phyloP scores from a whole-genome alignment of 2,888 invertebrate genomes.

The Sympetrum striolatum region DNA sequence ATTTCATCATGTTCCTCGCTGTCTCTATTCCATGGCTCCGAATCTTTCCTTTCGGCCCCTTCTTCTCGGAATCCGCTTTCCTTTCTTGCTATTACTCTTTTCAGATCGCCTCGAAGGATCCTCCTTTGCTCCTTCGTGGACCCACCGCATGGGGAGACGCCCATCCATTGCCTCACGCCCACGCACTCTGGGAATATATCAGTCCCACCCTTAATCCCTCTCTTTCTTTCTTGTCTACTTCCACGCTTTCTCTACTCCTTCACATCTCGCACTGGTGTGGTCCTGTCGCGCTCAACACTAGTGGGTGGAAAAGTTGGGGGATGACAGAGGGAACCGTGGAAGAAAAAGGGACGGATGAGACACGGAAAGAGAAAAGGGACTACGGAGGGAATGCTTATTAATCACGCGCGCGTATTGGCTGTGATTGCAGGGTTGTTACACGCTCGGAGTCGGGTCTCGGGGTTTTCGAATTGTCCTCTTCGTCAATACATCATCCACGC shows the following conservation, averaged over 20 bases:
- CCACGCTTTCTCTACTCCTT: background rate
- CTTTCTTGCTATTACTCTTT: background rate
- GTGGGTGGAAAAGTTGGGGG: background rate
- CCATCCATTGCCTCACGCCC: background rate
- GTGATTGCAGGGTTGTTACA: too few relatives aligned
- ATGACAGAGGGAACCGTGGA: too few relatives aligned
- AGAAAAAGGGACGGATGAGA: background rate
- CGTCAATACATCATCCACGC: too few relatives aligned
- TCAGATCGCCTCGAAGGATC: background rate
- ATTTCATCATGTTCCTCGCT: background rate
- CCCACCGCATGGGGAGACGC: conserved; percentile 15
- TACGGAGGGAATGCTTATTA: background rate
- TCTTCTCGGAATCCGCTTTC: background rate
- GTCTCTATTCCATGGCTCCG: background rate
- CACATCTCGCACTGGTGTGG: background rate
- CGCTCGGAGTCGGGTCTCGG: too few relatives aligned
- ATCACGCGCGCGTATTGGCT: too few relatives aligned
- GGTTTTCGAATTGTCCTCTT: too few relatives aligned
- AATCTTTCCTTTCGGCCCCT: background rate
- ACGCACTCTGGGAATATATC: background rate
- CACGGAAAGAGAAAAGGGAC: background rate
- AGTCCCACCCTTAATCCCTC: background rate
- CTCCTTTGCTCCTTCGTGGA: background rate
- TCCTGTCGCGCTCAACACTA: background rate
- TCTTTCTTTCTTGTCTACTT: background rate